A percentile compares a stretch with the other conserved stretches of the same genome.
phyloP scores from a whole-genome alignment of 2,888 invertebrate species.

The Tipula unca region DNA sequence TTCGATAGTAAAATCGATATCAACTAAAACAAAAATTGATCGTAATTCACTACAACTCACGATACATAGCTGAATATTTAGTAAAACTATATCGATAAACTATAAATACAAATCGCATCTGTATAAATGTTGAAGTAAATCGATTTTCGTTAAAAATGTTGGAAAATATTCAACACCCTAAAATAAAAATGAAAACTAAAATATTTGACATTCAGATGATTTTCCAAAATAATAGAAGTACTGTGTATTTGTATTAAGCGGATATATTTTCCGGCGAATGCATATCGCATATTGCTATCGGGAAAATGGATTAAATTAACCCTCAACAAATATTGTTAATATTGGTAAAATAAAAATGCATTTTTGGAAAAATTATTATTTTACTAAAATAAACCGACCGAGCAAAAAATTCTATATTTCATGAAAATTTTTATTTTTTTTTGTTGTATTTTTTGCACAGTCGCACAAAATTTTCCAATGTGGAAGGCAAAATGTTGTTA shows the following conservation, averaged over 20 bases:
- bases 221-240: not conserved
- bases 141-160: not conserved
- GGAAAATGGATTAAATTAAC: not conserved
- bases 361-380: not conserved
- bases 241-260: not conserved
- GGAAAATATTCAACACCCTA: not conserved
- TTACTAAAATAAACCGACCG: not conserved
- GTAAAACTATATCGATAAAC: not conserved
- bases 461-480: constrained; percentile 14
- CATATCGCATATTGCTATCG: not conserved
- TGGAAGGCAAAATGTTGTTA: not conserved
- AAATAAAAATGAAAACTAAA: not conserved
- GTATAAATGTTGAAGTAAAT: not conserved
- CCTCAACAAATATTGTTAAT: not conserved
- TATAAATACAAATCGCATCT: not conserved
- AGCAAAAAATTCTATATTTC: not conserved
- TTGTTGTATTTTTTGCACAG: not conserved
- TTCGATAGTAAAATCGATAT: not conserved
- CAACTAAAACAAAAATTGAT: not conserved
- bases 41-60: not conserved
- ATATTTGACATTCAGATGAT: not conserved
- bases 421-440: not conserved
- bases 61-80: not conserved
- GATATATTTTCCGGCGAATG: not conserved
- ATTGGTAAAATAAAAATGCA: not conserved